Percentiles rank a stretch among this genome's conserved stretches.
Evolutionary conservation across 2,797 vertebrate genomes (phyloP).

Genomic region (Cyclura pinguis): DNA sequence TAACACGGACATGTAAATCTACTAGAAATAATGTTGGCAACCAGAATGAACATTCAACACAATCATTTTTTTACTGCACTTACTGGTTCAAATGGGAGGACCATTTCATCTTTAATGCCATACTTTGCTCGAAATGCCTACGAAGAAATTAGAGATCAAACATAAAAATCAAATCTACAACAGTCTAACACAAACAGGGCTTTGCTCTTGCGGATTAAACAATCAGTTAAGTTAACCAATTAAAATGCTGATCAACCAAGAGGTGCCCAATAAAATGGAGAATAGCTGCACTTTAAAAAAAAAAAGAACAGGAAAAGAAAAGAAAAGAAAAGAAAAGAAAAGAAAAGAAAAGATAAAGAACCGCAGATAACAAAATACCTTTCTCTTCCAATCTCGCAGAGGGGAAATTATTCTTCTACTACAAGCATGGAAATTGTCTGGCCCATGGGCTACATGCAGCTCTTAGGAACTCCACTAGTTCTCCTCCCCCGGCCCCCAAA

Average conservation of each 20-base stretch:
- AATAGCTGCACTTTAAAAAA: neutral
- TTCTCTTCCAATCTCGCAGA: too few species aligned
- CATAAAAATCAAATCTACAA: constrained; percentile 16
- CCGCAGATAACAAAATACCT: neutral
- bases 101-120: constrained; percentile 96
- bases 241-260: neutral
- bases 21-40: neutral
- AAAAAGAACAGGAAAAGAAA: neutral
- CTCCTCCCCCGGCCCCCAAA: neutral
- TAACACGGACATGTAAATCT: neutral
- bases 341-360: neutral
- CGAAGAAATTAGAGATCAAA: constrained; percentile 42
- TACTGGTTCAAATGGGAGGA: constrained; percentile 95
- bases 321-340: neutral
- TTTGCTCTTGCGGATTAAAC: neutral
- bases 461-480: neutral
- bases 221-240: neutral
- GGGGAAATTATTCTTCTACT: neutral
- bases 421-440: neutral
- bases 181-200: neutral
- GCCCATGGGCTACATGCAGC: too few species aligned
- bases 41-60: neutral
- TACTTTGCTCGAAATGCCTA: constrained; percentile 94
- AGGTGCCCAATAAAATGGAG: neutral
- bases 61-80: constrained; percentile 55